Conservation (phyloP, 2,888 invertebrate species). For the Panzeria rudis region DNA sequence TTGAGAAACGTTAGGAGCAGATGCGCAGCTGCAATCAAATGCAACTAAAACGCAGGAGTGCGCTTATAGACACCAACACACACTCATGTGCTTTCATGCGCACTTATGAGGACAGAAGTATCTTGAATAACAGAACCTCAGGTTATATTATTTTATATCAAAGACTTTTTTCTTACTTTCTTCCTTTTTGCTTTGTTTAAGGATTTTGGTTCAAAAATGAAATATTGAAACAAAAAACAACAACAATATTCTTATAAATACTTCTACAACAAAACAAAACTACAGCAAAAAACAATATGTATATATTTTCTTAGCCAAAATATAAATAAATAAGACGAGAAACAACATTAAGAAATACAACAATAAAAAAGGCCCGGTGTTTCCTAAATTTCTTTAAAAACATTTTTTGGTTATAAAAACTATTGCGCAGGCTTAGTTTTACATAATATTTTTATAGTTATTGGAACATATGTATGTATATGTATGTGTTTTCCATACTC, state of each 20-base stretch:
- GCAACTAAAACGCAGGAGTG: conserved; percentile 62
- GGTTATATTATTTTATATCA: conserved; percentile 71
- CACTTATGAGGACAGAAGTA: conserved; percentile 31
- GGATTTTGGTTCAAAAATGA: conserved; percentile 65
- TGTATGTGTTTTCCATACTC: conserved; percentile 2
- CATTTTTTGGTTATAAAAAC: conserved; percentile 62
- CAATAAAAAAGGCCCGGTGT: conserved; percentile 72
- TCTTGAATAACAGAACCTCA: conserved; percentile 67
- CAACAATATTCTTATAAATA: conserved; percentile 36
- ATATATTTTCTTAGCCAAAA: conserved; percentile 70
- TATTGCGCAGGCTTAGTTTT: conserved; percentile 68
- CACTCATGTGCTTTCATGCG: not conserved
- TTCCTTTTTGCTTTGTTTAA: conserved; percentile 60
- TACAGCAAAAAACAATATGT: not conserved
- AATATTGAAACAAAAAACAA: conserved; percentile 57
- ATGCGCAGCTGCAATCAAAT: conserved; percentile 71
- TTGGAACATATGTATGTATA: conserved; percentile 33
- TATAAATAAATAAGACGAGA: conserved; percentile 49
- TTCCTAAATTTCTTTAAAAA: conserved; percentile 56
- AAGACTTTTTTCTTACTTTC: conserved; percentile 49
- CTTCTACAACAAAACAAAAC: conserved; percentile 38
- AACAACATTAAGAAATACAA: conserved; percentile 48
- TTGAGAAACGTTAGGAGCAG: conserved; percentile 68
- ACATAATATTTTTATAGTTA: conserved; percentile 59
- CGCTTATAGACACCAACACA: conserved; percentile 52